These are phyloP conservation scores for Trogon melanurus DNA, from an alignment of 2,113 vertebrate genomes.

Conservation along the genomic window DNA sequence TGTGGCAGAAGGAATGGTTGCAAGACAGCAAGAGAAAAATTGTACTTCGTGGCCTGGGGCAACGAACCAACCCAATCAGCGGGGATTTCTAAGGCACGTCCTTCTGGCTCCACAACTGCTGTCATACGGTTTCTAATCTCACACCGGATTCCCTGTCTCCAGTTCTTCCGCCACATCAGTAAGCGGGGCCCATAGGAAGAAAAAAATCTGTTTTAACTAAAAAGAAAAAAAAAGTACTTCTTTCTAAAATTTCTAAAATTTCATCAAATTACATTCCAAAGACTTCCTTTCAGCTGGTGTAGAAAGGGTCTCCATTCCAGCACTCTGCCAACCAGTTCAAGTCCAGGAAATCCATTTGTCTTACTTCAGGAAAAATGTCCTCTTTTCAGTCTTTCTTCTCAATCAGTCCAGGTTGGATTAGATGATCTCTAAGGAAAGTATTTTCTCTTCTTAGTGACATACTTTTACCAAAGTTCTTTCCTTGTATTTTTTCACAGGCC, in stretches of 20 bases:
- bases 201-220: not conserved
- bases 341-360: not conserved
- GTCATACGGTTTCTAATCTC: not conserved
- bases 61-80: not conserved
- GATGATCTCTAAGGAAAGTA: not conserved
- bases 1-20: not conserved
- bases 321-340: not conserved
- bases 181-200: not conserved
- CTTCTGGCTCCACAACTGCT: not conserved
- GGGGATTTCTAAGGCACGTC: not conserved
- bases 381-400: rapidly evolving
- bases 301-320: not conserved
- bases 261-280: not conserved
- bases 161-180: not conserved
- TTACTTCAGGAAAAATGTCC: not conserved
- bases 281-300: not conserved
- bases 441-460: not conserved
- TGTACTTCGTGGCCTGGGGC: rapidly evolving
- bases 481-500: not conserved
- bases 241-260: not conserved
- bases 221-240: no score
- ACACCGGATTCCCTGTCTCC: not conserved
- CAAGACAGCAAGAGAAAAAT: not conserved
- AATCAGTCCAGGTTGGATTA: no score
- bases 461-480: not conserved